Base-by-base conservation (phyloP, 2,888 invertebrate genomes). In the Ormyrus nitidulus region DNA sequence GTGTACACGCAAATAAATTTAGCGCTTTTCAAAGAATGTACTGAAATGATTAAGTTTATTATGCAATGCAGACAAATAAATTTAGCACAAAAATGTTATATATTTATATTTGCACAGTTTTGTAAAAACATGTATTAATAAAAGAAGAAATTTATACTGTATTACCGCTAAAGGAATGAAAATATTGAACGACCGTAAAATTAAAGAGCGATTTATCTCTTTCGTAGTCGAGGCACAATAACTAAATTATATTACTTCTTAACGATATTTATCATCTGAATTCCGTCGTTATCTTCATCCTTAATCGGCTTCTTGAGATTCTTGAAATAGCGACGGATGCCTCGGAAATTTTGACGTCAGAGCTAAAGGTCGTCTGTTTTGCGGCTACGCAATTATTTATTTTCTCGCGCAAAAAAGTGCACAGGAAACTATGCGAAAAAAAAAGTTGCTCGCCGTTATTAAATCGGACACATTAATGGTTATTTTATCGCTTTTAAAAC, bases 241-340 rank as follows among this genome's bases (percentile, higher is more conserved):
- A 34, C 34, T 34, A 34, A 34, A 65, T 79, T 58, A 53, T 56
- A 79, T 74, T 69, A 69, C 51, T 68, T 74, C 65, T 64, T 51
- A 51, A 58, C 70, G 61, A 49, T 56, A 70, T 79, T 78, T 70
- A 79, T 74, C 46, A 64, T 64, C 64, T 58, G 53, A 70, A 79
- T 74, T 65, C 69, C 74, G 11, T 10, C 58, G 11, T 56, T 70
- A 79, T 79, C 79, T 72, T 19, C 8, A 69, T 79, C 34, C 73
- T 54, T 48, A 62, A 79, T 74, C 69, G 74, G 74, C 58, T 79
- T 79, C 64, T 65, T 74, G 54, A 65, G 19, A 79, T 79, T 74
- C 74, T 70, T 70, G 11, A 62, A 69, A 56, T 74, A 73, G 46
- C 68, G 44, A 4, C 19, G 46, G 71, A 53, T 58, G n/a, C 54